Base-by-base conservation (phyloP, 2,888 invertebrate species). In the Autographa gamma region DNA sequence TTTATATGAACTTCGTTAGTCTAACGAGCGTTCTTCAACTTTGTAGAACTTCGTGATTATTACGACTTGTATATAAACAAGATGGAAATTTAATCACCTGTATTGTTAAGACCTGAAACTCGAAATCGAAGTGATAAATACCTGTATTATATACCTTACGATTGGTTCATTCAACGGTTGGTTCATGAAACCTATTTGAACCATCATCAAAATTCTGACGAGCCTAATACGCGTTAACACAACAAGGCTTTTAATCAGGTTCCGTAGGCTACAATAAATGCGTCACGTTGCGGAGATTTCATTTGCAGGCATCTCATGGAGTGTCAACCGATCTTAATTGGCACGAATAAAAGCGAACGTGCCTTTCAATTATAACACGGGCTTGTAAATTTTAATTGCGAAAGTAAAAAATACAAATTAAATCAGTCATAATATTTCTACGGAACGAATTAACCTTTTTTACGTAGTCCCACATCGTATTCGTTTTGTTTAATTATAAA, bases 301-400 rank as follows among this genome's bases (percentile, higher is more conserved):
- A 80, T 71, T 71, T 38, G 25, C 60, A 60, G 34, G 18, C 34
- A 66, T 32, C 65, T 67, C 65, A 48, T 60, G 18, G 38, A 61
- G 48, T 71, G 71, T 60, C 60, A 77, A 58, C 76, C 77, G 38
- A 71, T 77, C 65, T 66, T 72, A 77, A 77, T 77, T 80, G 65
- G 60, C 65, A 61, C 68, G 60, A 73, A 77, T 66, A 77, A 80
- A 77, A 66, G 58, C 41, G 69, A 63, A 80, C 78, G 77, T 71
- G 73, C 73, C 63, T 60, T 52, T 64, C 73, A 80, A 77, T 80
- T 80, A 77, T 67, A 62, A 60, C 52, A 71, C 43, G 62, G 60
- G 61, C 66, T 48, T 62, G 63, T 63, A 71, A 60, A 80, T 77
- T 80, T 80, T 76, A 77, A 77, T 72, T 77, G 52, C 9, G 56